Evolutionary conservation across 2,888 invertebrate species (phyloP), one percentile per base, ranked within the genome.

Genomic region (Agrotis clavis): DNA sequence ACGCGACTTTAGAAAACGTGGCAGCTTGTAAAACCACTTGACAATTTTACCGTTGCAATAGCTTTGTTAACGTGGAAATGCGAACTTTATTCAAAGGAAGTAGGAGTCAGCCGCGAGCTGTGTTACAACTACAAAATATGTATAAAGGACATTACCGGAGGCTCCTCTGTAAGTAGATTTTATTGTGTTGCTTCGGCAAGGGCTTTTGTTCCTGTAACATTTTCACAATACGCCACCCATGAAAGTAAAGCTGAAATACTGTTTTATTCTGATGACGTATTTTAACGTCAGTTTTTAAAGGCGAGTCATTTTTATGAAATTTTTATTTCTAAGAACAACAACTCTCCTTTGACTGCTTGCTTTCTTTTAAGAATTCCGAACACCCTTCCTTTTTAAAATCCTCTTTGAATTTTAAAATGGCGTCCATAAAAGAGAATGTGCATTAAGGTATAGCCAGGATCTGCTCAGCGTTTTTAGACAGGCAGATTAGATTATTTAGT

Each of bases 141-240:
- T 85, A 80, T 86, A 90, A 89, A 88, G 84, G 75, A 87, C 83
- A 87, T 87, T 86, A 86, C 86, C 86, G 82, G 85, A 84, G 88
- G 87, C 86, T 75, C 48, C 51, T 16, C 88, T 87, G 83, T 89
- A 89, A 92, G 88, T 89, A 85, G 86, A 90, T 91, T 91, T 89
- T 83, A 84, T 84, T 87, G 87, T 87, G 88, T 87, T 85, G 83
- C 86, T 87, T 84, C 86, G 85, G 82, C 85, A 83, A 84, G 83
- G 69, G 66, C 79, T 76, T 84, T 87, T 87, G 80, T 83, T 84
- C 60, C 69, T 74, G 66, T 57, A 84, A 82, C 81, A 84, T 83
- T 87, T 84, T 79, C 76, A 75, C 74, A 79, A 76, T 73, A 80
- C 63, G 7, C 51, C 30, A 71, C 68, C 75, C 59, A 19, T 56